Conservation (phyloP, 2,888 invertebrate species). For the Nymphalis c-album region DNA sequence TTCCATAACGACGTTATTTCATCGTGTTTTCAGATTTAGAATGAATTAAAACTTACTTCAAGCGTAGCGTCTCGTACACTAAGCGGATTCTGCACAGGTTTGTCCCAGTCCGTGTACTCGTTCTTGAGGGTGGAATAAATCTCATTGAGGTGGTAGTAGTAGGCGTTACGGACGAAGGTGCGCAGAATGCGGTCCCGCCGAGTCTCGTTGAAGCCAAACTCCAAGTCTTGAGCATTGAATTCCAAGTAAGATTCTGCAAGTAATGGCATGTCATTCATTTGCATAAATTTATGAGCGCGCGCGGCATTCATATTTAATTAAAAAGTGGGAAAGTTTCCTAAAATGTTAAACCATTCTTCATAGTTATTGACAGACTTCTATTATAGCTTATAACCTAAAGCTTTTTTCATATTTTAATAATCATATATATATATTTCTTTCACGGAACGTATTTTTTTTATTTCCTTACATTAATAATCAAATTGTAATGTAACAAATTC, state of each 20-base stretch:
- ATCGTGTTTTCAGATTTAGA: slow-evolving; percentile 19
- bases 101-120: slow-evolving; percentile 98
- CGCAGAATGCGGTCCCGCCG: slow-evolving; percentile 92
- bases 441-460: not conserved
- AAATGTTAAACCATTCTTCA: slow-evolving; percentile 25
- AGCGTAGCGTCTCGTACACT: slow-evolving; percentile 92
- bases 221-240: slow-evolving; percentile 90
- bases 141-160: slow-evolving; percentile 96
- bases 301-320: slow-evolving; percentile 47
- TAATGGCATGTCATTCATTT: slow-evolving; percentile 62
- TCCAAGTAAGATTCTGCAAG: slow-evolving; percentile 89
- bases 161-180: slow-evolving; percentile 96
- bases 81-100: slow-evolving; percentile 91
- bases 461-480: not conserved
- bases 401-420: too few species aligned
- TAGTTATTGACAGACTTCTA: not conserved
- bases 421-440: too few species aligned
- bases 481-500: not conserved
- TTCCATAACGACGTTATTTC: not conserved
- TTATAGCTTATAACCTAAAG: too few species aligned
- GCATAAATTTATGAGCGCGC: slow-evolving; percentile 56
- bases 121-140: slow-evolving; percentile 96
- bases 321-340: slow-evolving; percentile 37
- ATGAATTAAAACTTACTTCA: slow-evolving; percentile 70
- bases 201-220: slow-evolving; percentile 95